A percentile compares a stretch with the other conserved stretches of the same genome.
Conservation (phyloP, 2,113 vertebrate species). For the Carlito syrichta region DNA sequence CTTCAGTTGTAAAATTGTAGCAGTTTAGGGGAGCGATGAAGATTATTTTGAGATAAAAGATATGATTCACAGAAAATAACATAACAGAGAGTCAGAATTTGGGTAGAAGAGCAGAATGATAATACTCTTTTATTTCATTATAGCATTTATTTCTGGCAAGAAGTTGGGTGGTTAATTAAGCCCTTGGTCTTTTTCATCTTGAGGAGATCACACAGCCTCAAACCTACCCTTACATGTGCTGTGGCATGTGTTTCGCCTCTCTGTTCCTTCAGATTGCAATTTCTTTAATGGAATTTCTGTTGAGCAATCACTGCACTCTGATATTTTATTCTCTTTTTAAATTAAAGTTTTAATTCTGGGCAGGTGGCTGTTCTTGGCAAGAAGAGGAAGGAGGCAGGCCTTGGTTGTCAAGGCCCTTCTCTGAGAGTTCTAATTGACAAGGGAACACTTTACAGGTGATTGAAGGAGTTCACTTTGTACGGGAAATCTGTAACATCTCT, state of each 20-base stretch:
- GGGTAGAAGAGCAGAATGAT: conserved; percentile 4
- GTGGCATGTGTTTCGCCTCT: background rate
- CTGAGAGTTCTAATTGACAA: conserved; percentile 70
- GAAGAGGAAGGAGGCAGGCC: conserved; percentile 13
- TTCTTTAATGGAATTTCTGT: conserved; percentile 58
- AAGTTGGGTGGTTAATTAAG: conserved; percentile 70
- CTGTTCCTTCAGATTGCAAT: background rate
- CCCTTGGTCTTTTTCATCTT: conserved; percentile 48
- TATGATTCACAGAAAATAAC: conserved; percentile 47
- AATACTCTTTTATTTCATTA: conserved; percentile 11
- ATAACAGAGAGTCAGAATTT: conserved; percentile 11
- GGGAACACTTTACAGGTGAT: conserved; percentile 73
- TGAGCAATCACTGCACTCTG: conserved; percentile 55
- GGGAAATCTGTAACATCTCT: conserved; percentile 64
- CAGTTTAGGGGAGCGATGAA: conserved; percentile 49
- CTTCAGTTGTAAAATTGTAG: conserved; percentile 26
- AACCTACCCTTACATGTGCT: background rate
- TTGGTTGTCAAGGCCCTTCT: conserved; percentile 51
- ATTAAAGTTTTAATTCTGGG: conserved; percentile 72
- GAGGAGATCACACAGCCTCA: conserved; percentile 41
- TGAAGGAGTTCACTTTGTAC: conserved; percentile 73
- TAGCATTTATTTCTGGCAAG: conserved; percentile 38
- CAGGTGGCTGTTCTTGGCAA: conserved; percentile 68
- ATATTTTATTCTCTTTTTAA: conserved; percentile 74
- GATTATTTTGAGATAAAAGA: conserved; percentile 48